A percentile compares a stretch with the other conserved stretches of the same genome.
phyloP scores from a whole-genome alignment of 2,888 invertebrate species.

The Gerosis bhagava region DNA sequence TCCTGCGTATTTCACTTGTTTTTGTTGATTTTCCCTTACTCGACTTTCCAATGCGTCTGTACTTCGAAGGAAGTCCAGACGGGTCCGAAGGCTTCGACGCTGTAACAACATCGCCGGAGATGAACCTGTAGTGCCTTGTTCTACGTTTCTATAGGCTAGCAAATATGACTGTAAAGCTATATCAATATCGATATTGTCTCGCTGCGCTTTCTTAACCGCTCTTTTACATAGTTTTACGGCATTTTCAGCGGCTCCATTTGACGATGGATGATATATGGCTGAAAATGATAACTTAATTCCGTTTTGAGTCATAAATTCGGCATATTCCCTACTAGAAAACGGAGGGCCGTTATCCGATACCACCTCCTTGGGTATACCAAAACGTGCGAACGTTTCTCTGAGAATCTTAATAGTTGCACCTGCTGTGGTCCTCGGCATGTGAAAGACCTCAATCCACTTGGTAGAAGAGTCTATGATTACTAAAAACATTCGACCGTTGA shows the following conservation, averaged over 20 bases:
- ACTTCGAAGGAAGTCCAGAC: neutral
- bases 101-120: neutral
- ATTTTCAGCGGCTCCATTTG: neutral
- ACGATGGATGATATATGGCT: neutral
- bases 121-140: neutral
- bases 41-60: too few relatives aligned
- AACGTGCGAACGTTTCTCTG: neutral
- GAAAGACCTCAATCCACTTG: neutral
- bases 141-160: neutral
- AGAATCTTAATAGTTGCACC: neutral
- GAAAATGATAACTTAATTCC: neutral
- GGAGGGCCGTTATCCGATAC: slow-evolving; percentile 1
- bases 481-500: neutral
- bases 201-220: neutral
- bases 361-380: neutral
- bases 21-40: too few relatives aligned
- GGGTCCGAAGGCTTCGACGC: neutral
- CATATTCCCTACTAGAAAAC: slow-evolving; percentile 1
- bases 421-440: neutral
- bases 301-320: neutral
- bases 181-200: neutral
- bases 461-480: neutral
- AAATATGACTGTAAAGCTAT: neutral
- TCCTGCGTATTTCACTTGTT: too few relatives aligned
- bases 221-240: slow-evolving; percentile 1